These are phyloP conservation scores for Cordilura impudica DNA, from an alignment of 2,888 invertebrate species.

Conservation along the genomic window DNA sequence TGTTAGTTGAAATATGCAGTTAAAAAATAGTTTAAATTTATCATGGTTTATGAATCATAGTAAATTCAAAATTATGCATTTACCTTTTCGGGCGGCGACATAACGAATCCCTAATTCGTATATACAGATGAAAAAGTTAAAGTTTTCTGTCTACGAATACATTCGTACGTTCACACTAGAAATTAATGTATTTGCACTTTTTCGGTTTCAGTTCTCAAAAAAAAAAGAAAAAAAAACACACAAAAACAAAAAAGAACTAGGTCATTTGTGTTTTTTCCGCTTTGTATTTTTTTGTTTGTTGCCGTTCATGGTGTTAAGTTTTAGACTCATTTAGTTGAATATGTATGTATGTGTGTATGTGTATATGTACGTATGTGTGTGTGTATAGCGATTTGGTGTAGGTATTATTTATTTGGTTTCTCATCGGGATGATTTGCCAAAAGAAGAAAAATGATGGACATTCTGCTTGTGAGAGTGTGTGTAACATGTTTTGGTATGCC, in stretches of 20 bases:
- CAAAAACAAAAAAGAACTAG: conserved; percentile 34
- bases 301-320: background rate
- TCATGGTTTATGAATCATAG: too few relatives aligned
- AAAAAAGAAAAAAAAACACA: background rate
- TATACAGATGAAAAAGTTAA: conserved; percentile 32
- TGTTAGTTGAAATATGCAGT: too few relatives aligned
- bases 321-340: background rate
- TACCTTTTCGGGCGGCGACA: too few relatives aligned
- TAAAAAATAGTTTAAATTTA: too few relatives aligned
- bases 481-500: conserved; percentile 34
- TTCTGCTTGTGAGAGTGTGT: conserved; percentile 1
- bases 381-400: background rate
- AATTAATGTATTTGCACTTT: conserved; percentile 5
- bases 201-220: background rate
- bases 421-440: conserved; percentile 35
- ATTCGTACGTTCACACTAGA: background rate
- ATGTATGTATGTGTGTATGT: background rate
- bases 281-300: background rate
- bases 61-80: too few relatives aligned
- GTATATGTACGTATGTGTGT: background rate
- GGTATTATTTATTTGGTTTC: conserved; percentile 12
- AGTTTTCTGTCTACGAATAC: conserved; percentile 38
- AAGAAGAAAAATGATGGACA: background rate
- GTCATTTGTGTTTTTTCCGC: conserved; percentile 31
- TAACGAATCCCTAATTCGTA: too few relatives aligned